These are phyloP conservation scores for Melanchra persicariae DNA, from an alignment of 2,888 invertebrate species.

Conservation along the genomic window DNA sequence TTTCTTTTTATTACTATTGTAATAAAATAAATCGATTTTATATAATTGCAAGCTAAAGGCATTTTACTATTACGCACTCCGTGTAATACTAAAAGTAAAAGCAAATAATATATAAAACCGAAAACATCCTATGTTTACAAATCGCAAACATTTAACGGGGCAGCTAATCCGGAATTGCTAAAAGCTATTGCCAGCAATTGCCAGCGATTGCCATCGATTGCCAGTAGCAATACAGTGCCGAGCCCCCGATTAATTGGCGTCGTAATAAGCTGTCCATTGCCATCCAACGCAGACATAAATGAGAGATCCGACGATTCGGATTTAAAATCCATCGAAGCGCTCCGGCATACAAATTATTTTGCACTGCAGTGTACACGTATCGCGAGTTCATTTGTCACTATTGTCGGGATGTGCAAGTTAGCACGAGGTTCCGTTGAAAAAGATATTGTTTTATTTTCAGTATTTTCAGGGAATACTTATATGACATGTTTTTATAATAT, in stretches of 20 bases:
- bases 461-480: neutral
- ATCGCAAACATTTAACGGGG: slow-evolving; percentile 38
- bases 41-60: neutral
- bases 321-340: slow-evolving; percentile 60
- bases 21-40: neutral
- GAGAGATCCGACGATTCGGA: slow-evolving; percentile 54
- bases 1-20: neutral
- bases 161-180: slow-evolving; percentile 39
- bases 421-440: neutral
- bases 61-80: neutral
- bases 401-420: slow-evolving; percentile 31
- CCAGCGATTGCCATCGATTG: slow-evolving; percentile 52
- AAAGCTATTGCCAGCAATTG: slow-evolving; percentile 49
- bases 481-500: neutral
- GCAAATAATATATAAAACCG: slow-evolving; percentile 1
- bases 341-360: slow-evolving; percentile 66
- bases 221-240: slow-evolving; percentile 43
- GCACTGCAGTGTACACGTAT: slow-evolving; percentile 54
- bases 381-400: slow-evolving; percentile 49
- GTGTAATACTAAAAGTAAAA: too few species aligned
- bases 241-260: slow-evolving; percentile 56
- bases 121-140: slow-evolving; percentile 29
- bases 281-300: slow-evolving; percentile 51
- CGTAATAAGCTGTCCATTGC: slow-evolving; percentile 63
- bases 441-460: slow-evolving; percentile 5